Conservation (phyloP, 2,113 vertebrate genomes). For the Speoplatyrhinus poulsoni region DNA sequence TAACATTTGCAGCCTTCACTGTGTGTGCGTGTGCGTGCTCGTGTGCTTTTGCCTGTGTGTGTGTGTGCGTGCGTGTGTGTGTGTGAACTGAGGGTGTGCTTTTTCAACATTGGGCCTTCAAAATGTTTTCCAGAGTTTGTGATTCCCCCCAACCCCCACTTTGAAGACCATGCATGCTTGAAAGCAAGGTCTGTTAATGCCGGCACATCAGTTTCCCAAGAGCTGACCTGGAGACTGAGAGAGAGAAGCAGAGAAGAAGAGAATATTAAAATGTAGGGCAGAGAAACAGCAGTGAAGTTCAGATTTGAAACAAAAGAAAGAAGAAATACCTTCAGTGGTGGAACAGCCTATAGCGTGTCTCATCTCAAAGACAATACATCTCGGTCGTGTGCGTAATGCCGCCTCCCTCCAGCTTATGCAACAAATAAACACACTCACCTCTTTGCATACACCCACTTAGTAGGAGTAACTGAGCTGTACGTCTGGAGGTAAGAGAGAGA, state of each 20-base stretch:
- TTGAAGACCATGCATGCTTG: background rate
- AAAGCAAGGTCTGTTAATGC: background rate
- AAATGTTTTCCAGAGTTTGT: too few species aligned
- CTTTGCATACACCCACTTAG: background rate
- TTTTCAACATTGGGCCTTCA: background rate
- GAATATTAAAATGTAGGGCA: background rate
- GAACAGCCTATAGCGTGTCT: background rate
- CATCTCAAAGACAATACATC: slow-evolving; percentile 6
- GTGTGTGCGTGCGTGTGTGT: background rate
- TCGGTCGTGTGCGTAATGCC: background rate
- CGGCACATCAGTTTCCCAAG: background rate
- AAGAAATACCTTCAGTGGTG: background rate
- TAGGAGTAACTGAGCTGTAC: background rate
- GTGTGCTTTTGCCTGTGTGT: background rate
- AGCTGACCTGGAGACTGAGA: background rate
- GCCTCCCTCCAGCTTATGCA: background rate
- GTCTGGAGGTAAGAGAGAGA: background rate
- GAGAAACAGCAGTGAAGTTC: background rate
- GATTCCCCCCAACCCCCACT: too few species aligned
- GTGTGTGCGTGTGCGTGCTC: background rate
- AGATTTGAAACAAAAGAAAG: background rate
- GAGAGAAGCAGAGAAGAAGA: background rate
- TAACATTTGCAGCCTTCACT: background rate
- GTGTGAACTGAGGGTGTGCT: background rate
- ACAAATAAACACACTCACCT: background rate